Conservation (phyloP, 2,888 invertebrate genomes). For the Leistus spinibarbis region DNA sequence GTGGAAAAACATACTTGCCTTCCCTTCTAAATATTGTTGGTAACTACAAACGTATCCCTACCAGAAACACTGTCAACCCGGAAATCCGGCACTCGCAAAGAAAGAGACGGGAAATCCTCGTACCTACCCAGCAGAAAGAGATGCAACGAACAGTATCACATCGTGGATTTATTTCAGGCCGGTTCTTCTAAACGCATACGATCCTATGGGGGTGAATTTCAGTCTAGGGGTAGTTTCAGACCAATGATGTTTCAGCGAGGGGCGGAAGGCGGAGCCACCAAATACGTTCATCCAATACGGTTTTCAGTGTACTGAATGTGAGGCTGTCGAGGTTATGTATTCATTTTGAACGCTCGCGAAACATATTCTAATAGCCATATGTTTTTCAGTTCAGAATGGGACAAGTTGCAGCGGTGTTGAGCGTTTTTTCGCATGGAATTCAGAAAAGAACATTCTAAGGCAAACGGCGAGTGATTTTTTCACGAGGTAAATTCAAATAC, state of each 20-base stretch:
- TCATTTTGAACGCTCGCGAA: slow-evolving; percentile 41
- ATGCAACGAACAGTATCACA: slow-evolving; percentile 40
- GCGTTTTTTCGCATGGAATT: slow-evolving; percentile 34
- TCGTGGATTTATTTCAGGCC: slow-evolving; percentile 38
- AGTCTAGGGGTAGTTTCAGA: slow-evolving; percentile 56
- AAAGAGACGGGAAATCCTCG: slow-evolving; percentile 41
- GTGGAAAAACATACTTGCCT: slow-evolving; percentile 55
- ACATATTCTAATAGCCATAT: slow-evolving; percentile 47
- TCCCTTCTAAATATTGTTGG: slow-evolving; percentile 57
- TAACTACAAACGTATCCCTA: slow-evolving; percentile 53
- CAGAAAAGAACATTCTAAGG: slow-evolving; percentile 36
- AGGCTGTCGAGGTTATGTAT: slow-evolving; percentile 39
- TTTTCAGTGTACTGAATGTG: slow-evolving; percentile 56
- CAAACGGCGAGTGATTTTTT: slow-evolving; percentile 20
- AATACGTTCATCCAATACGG: slow-evolving; percentile 60
- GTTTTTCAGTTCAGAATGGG: slow-evolving; percentile 44
- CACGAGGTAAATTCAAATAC: slow-evolving; percentile 40
- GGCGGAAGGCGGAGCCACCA: slow-evolving; percentile 56
- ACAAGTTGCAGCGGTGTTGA: slow-evolving; percentile 35
- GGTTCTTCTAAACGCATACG: slow-evolving; percentile 50
- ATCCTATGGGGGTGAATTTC: slow-evolving; percentile 59
- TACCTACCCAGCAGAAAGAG: slow-evolving; percentile 42
- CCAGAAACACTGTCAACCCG: slow-evolving; percentile 36
- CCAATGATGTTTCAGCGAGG: slow-evolving; percentile 55
- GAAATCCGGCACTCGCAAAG: slow-evolving; percentile 45